Evolutionary conservation across 2,113 vertebrate genomes (phyloP).

Genomic region (Polypterus bichir): DNA sequence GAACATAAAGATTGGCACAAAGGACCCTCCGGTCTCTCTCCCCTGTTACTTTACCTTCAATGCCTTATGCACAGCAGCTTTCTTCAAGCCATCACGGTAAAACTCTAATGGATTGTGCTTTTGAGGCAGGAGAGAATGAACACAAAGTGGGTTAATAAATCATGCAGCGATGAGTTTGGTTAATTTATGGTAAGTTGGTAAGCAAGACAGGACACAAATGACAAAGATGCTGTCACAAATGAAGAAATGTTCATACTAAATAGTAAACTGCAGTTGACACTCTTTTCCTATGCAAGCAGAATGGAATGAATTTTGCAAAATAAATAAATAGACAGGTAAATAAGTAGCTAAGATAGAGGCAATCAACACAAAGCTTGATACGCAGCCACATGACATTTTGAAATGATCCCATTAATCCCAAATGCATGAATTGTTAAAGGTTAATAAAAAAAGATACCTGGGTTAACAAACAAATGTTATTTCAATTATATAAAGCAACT

Average conservation of each 20-base stretch:
- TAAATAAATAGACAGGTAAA: constrained; percentile 23
- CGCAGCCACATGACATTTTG: no score
- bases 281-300: no score
- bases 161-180: constrained; percentile 38
- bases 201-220: constrained; percentile 10
- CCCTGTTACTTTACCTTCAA: constrained; percentile 74
- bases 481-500: no score
- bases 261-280: no score
- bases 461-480: no score
- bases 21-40: constrained; percentile 17
- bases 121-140: constrained; percentile 71
- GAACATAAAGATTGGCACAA: not conserved
- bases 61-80: constrained; percentile 75
- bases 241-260: no score
- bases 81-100: constrained; percentile 81
- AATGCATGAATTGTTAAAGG: no score
- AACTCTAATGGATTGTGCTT: constrained; percentile 95
- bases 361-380: constrained; percentile 15
- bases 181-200: constrained; percentile 54
- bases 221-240: constrained; percentile 10
- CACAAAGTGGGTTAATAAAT: constrained; percentile 56
- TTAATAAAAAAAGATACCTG: no score
- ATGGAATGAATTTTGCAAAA: constrained; percentile 28
- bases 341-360: constrained; percentile 19
- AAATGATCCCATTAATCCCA: no score